Evolutionary conservation across 1,140 invertebrate species (phyloP).

Genomic region (Homarus americanus): DNA sequence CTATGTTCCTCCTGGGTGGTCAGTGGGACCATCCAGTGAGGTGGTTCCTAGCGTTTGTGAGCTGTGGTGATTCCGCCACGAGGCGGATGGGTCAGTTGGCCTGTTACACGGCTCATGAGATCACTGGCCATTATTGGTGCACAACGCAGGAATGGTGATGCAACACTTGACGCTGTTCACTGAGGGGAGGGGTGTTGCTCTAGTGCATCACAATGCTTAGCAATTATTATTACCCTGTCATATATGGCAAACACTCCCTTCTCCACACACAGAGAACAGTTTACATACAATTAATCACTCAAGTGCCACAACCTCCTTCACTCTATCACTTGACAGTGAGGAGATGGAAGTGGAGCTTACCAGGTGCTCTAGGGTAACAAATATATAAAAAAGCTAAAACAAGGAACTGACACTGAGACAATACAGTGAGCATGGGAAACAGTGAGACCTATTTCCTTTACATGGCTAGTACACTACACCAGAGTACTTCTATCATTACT

Average conservation of each 20-base stretch:
- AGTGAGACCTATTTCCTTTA: conserved; percentile 56
- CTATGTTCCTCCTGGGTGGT: conserved; percentile 15
- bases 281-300: conserved; percentile 53
- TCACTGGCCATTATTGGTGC: conserved; percentile 57
- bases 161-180: conserved; percentile 24
- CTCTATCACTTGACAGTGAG: conserved; percentile 47
- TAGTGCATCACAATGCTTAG: conserved; percentile 67
- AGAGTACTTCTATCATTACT: conserved; percentile 54
- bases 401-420: conserved; percentile 65
- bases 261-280: conserved; percentile 52
- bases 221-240: conserved; percentile 71
- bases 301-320: conserved; percentile 53
- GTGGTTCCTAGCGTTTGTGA: conserved; percentile 32
- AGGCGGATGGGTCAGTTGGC: conserved; percentile 17
- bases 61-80: conserved; percentile 15
- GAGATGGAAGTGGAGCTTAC: conserved; percentile 41
- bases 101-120: conserved; percentile 48
- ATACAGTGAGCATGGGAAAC: conserved; percentile 68
- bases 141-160: conserved; percentile 49
- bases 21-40: conserved; percentile 7
- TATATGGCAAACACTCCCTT: conserved; percentile 64
- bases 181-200: conserved; percentile 51
- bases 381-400: conserved; percentile 72
- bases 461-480: conserved; percentile 62
- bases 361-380: conserved; percentile 67